Evolutionary conservation across 2,888 invertebrate genomes (phyloP).

Genomic region (Ectobius pallidus): DNA sequence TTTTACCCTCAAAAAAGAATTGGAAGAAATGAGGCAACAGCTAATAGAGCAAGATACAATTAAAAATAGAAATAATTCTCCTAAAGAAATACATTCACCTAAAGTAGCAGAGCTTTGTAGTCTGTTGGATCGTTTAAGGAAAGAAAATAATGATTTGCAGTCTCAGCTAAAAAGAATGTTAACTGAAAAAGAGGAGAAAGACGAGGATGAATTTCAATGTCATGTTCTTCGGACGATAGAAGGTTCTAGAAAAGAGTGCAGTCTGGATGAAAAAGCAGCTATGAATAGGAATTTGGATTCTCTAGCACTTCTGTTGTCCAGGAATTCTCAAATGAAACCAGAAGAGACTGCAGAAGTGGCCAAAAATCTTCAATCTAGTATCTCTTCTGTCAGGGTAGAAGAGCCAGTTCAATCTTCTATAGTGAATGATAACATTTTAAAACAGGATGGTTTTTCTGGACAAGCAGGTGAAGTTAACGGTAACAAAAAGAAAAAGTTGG

Average conservation of each 20-base stretch:
- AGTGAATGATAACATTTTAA: too few relatives aligned
- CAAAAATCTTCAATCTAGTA: background rate
- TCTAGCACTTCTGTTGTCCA: background rate
- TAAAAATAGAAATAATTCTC: conserved; percentile 1
- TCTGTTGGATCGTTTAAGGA: conserved; percentile 7
- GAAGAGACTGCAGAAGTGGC: background rate
- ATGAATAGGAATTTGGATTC: background rate
- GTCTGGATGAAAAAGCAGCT: background rate
- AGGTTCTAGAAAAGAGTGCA: background rate
- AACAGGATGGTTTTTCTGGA: too few relatives aligned
- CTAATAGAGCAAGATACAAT: background rate
- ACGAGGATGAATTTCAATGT: background rate
- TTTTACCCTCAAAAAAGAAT: conserved; percentile 22
- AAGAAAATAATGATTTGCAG: conserved; percentile 8
- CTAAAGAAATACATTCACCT: background rate
- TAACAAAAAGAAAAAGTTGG: too few relatives aligned
- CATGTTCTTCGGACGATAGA: background rate
- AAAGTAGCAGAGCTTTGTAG: conserved; percentile 1
- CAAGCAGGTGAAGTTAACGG: too few relatives aligned
- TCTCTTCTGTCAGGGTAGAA: background rate
- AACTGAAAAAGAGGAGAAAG: conserved; percentile 5
- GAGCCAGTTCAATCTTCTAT: too few relatives aligned
- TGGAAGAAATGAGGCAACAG: conserved; percentile 22
- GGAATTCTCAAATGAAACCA: background rate
- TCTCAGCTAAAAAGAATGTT: conserved; percentile 7